These are phyloP conservation scores for Leiothrix lutea DNA, from an alignment of 2,113 vertebrate species.

Conservation along the genomic window DNA sequence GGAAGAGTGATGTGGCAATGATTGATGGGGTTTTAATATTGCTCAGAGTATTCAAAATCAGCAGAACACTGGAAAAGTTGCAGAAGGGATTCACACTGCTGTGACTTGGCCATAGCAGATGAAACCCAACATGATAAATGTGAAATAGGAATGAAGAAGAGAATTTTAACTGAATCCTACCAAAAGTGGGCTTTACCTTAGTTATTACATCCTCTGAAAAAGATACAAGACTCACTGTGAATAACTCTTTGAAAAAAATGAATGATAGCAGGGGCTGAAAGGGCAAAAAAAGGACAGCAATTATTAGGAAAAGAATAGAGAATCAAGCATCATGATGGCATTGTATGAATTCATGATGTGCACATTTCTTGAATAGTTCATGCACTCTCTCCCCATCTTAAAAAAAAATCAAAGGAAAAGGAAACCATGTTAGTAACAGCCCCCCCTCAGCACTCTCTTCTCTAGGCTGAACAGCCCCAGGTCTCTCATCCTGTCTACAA, in stretches of 20 bases:
- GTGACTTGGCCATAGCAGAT: not conserved
- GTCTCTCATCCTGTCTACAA: not conserved
- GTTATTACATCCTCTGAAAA: not conserved
- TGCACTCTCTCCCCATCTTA: rapidly evolving
- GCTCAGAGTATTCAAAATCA: not conserved
- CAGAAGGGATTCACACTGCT: not conserved
- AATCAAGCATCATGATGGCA: not conserved
- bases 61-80: not conserved
- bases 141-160: not conserved
- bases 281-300: not conserved
- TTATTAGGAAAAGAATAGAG: not conserved
- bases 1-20: not conserved
- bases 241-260: not conserved
- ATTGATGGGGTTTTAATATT: not conserved
- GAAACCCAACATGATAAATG: not conserved
- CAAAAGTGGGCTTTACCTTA: not conserved
- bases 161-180: not conserved
- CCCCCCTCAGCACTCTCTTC: not conserved
- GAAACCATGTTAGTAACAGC: not conserved
- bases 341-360: not conserved
- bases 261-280: not conserved
- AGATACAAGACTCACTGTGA: not conserved
- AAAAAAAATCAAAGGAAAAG: not conserved
- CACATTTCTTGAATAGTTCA: not conserved
- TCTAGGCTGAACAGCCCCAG: not conserved